phyloP scores from a whole-genome alignment of 2,797 vertebrate species.

The Sebastes ruberrimus region DNA sequence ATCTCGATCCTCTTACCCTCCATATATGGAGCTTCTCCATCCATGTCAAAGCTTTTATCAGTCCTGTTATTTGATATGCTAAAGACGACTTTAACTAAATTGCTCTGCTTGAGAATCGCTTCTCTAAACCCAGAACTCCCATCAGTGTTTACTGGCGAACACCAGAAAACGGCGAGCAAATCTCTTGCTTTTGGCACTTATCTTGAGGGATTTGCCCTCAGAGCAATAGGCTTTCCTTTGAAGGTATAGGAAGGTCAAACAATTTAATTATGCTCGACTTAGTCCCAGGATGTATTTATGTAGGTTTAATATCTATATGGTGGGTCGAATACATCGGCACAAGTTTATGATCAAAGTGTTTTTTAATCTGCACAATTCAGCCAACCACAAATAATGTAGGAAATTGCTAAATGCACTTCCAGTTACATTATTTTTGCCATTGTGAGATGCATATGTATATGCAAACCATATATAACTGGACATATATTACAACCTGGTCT shows the following conservation, averaged over 20 bases:
- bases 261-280: conserved; percentile 22
- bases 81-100: conserved; percentile 13
- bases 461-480: not conserved
- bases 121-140: conserved; percentile 3
- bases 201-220: conserved; percentile 35
- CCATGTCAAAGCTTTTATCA: conserved; percentile 17
- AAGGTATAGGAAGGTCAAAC: conserved; percentile 39
- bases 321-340: not conserved
- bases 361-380: conserved; percentile 12
- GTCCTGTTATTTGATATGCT: not conserved
- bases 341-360: not conserved
- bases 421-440: not conserved
- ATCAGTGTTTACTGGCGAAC: conserved; percentile 21
- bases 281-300: conserved; percentile 1
- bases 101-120: conserved; percentile 3
- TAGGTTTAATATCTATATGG: conserved; percentile 2
- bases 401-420: not conserved
- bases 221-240: conserved; percentile 23
- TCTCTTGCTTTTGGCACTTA: conserved; percentile 25
- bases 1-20: conserved; percentile 30
- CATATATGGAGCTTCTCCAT: conserved; percentile 11
- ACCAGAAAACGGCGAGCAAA: conserved; percentile 14
- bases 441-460: not conserved
- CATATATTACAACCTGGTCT: not conserved
- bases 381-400: not conserved